Base-by-base conservation (phyloP, 2,113 vertebrate species). In the Vanacampus margaritifer region DNA sequence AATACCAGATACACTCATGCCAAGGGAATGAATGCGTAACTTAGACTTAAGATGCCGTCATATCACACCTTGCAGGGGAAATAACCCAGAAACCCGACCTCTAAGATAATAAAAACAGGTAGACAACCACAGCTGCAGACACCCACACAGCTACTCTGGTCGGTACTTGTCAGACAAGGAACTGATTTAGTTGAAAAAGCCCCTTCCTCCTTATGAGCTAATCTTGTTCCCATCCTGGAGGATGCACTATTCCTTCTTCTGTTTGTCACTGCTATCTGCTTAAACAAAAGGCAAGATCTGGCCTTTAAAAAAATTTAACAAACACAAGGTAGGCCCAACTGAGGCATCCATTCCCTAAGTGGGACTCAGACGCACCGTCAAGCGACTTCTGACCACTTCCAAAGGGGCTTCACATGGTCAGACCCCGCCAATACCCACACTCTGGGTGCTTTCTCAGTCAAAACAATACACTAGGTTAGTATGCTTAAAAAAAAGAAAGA, bases 231-330 rank as follows among this genome's bases (percentile, higher is more conserved):
- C 74, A 72, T 79, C 75, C 73, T 41, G 46, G 69, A 77, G 77
- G 57, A 79, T 77, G 77, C 81, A 75, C 78, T 43, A 56, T 76
- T 86, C 80, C 75, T 73, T 67, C 70, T 60, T 14, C 67, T 61
- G 72, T 83, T 84, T 79, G 73, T 83, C 78, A 70, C 69, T 71
- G 73, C 72, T 69, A 75, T 79, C 76, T 78, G 63, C 17, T 1
- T 64, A 57, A 32, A 86, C 85, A 84, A 90, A 85, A 84, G 66
- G 75, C 35, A 71, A 81, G 74, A 82, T 51, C 78, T 84, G 69
- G 82, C 69, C 64, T 76, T 84, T 84, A 78, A 79, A 72, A 83
- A 89, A 87, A 85, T 80, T 76, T 73, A 76, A 64, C 76, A 80
- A 81, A 87, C 72, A 78, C 2, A 56, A 82, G 76, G 67, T 69